A percentile compares a stretch with the other conserved stretches of the same genome.
These are phyloP conservation scores for Trochalopteron elliotii DNA, from an alignment of 2,113 vertebrate species.

Conservation along the genomic window DNA sequence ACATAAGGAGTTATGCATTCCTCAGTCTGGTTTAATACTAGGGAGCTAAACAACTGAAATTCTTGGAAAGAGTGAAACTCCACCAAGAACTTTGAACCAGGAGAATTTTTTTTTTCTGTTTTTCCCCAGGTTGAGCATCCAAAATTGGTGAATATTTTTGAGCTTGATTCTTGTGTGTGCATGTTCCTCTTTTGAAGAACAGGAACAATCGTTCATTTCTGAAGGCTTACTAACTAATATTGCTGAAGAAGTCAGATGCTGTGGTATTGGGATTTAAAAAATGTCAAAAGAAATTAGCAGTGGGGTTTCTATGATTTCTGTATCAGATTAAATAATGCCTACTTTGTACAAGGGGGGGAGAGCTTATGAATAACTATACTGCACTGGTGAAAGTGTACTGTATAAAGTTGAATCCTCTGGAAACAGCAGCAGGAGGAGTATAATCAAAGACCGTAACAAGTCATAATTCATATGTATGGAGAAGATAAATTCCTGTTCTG, in stretches of 20 bases:
- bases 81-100: background rate
- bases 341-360: background rate
- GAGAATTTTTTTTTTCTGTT: background rate
- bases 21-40: background rate
- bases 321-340: background rate
- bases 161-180: background rate
- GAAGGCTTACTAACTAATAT: background rate
- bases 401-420: background rate
- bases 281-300: background rate
- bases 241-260: background rate
- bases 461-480: background rate
- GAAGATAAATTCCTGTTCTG: background rate
- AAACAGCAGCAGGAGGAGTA: background rate
- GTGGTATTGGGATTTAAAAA: background rate
- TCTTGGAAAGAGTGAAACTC: background rate
- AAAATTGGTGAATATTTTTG: background rate
- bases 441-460: background rate
- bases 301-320: background rate
- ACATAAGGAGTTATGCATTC: fast-evolving
- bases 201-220: background rate
- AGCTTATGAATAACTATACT: background rate
- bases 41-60: background rate
- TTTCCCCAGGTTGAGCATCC: background rate
- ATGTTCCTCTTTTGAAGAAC: background rate
- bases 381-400: background rate